Base-by-base conservation (phyloP, 2,888 invertebrate species). In the Fragum fragum region DNA sequence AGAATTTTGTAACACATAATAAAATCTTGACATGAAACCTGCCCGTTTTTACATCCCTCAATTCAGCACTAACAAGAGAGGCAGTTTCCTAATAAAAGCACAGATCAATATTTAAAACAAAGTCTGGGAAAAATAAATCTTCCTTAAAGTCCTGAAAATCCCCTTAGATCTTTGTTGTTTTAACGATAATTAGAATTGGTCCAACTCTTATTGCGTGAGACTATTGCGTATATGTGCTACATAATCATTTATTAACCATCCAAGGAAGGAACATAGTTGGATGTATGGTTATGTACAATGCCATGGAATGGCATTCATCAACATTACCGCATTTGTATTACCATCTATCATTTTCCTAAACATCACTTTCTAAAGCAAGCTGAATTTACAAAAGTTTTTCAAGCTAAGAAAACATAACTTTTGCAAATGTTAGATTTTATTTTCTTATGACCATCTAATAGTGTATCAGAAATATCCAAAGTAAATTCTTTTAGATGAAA, bases 101-200 rank as follows among this genome's bases (percentile, higher is more conserved):
- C 36, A 59, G 81, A 85, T 85, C 85, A 85, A 85, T 85, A 85
- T 79, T 81, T 79, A 71, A 80, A 84, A 80, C 66, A 66, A 66
- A 78, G 83, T 84, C 83, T 81, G 79, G 78, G 79, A 79, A 76
- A 71, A 69, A 81, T 84, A 84, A 84, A 84, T 84, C 84, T 81
- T 81, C 73, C 75, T 80, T 80, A 73, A 81, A 81, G 77, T 73
- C 77, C 73, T 42, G 69, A 71, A 81, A 77, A 81, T 74, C 74
- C 81, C 71, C 28, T 81, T 53, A 77, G 81, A 81, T 81, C 81
- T 81, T 42, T 81, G 76, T 81, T 55, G 69, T 74, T 81, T 77
- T 77, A 81, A 81, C 76, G 57, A 81, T 77, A 81, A 81, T 81
- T 73, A 74, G 73, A 71, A 74, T 66, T 70, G 74, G 81, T 81